Percentiles rank a stretch among this genome's conserved stretches.
Conservation (phyloP, 2,113 vertebrate genomes). For the Psittacara wagleri region DNA sequence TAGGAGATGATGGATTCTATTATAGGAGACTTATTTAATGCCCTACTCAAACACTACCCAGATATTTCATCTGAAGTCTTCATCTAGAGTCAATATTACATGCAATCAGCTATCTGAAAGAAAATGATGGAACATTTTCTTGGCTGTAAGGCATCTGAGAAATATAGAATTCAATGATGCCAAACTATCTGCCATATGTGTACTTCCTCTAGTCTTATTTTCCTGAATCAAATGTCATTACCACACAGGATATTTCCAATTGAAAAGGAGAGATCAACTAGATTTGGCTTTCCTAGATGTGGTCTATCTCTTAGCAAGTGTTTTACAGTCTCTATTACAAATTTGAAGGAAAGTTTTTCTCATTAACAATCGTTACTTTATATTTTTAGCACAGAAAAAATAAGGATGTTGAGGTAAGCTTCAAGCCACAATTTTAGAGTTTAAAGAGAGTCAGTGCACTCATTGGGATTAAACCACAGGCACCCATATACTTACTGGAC, state of each 20-base stretch:
- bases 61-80: not conserved
- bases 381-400: not conserved
- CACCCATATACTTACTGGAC: not conserved
- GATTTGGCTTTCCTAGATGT: not conserved
- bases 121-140: not conserved
- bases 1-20: not conserved
- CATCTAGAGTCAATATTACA: not conserved
- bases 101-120: conserved; percentile 6
- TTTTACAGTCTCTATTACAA: not conserved
- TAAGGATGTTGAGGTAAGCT: not conserved
- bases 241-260: not conserved
- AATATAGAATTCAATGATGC: not conserved
- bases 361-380: not conserved
- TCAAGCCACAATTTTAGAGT: not conserved
- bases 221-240: conserved; percentile 24
- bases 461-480: not conserved
- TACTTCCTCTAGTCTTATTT: not conserved
- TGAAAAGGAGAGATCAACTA: conserved; percentile 5
- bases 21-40: not conserved
- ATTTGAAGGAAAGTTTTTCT: not conserved
- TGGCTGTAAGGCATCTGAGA: not conserved
- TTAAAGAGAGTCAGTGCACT: not conserved
- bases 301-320: not conserved
- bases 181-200: not conserved
- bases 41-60: not conserved